phyloP scores from a whole-genome alignment of 64 coral and sea anemone genomes.

The Exaiptasia diaphana region DNA sequence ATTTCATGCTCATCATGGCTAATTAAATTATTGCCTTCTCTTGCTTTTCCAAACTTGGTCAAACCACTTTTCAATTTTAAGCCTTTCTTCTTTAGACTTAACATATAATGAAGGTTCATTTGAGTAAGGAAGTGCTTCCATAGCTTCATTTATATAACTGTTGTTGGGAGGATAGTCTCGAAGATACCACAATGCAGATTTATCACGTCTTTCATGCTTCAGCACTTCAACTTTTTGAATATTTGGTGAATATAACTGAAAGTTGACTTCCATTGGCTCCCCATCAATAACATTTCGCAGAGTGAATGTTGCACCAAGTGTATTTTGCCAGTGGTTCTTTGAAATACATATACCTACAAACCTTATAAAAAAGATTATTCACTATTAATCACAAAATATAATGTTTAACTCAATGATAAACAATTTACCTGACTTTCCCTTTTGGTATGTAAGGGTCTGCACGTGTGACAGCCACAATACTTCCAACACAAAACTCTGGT shows the following conservation, averaged over 20 bases:
- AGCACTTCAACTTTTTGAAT: constrained; percentile 90
- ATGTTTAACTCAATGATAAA: neutral
- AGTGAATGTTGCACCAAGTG: constrained; percentile 88
- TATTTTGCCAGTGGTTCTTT: constrained; percentile 96
- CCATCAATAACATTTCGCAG: constrained; percentile 91
- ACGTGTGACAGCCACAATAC: constrained; percentile 82
- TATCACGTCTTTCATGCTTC: constrained; percentile 71
- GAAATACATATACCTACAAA: constrained; percentile 95
- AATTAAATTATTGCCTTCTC: constrained; percentile 33
- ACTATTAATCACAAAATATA: neutral
- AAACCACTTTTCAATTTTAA: constrained; percentile 90
- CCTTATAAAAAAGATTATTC: constrained; percentile 6
- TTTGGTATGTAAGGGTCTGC: constrained; percentile 72
- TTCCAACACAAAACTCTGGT: constrained; percentile 92
- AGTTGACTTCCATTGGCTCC: constrained; percentile 90
- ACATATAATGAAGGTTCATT: constrained; percentile 69
- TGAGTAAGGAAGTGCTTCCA: constrained; percentile 81
- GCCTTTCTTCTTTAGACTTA: constrained; percentile 63
- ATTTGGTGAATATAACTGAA: constrained; percentile 86
- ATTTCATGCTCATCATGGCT: neutral
- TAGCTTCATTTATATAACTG: constrained; percentile 82
- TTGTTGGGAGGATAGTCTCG: constrained; percentile 88
- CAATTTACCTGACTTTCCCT: constrained; percentile 71
- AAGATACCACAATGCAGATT: constrained; percentile 72
- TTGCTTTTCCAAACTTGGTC: constrained; percentile 66